These are phyloP conservation scores for Tridacna crocea DNA, from an alignment of 2,888 invertebrate genomes.

Conservation along the genomic window DNA sequence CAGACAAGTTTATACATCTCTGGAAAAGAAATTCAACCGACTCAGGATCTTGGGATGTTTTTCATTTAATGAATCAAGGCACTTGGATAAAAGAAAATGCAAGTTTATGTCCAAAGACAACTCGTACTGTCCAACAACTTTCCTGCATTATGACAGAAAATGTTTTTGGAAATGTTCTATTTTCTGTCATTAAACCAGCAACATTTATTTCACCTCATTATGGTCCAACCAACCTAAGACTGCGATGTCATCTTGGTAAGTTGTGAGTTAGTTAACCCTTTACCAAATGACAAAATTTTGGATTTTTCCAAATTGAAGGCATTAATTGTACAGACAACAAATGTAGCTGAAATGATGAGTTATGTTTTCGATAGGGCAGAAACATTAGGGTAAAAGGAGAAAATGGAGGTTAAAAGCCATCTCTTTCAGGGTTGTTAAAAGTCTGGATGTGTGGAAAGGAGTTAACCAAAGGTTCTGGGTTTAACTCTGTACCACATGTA, in stretches of 20 bases:
- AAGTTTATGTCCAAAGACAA: slow-evolving; percentile 74
- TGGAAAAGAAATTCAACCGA: slow-evolving; percentile 79
- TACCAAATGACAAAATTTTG: no score
- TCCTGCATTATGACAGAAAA: slow-evolving; percentile 73
- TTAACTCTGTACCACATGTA: no score
- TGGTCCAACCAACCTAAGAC: slow-evolving; percentile 81
- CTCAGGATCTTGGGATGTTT: slow-evolving; percentile 77
- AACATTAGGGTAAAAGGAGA: no score
- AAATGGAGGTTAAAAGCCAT: no score
- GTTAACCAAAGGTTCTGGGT: no score
- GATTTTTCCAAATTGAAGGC: no score
- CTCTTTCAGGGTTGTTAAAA: no score
- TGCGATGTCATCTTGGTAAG: slow-evolving; percentile 81
- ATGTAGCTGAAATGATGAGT: neutral
- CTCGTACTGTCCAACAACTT: slow-evolving; percentile 65
- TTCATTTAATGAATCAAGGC: slow-evolving; percentile 81
- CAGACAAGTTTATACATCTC: slow-evolving; percentile 18
- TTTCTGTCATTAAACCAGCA: slow-evolving; percentile 80
- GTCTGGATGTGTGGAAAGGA: no score
- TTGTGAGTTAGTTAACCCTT: neutral
- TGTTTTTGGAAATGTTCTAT: slow-evolving; percentile 82
- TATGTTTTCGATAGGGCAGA: no score
- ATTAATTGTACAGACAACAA: neutral
- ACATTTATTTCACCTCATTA: slow-evolving; percentile 78
- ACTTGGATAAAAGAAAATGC: slow-evolving; percentile 65